Evolutionary conservation across 2,113 vertebrate genomes (phyloP).

Genomic region (Heloderma charlesbogerti): DNA sequence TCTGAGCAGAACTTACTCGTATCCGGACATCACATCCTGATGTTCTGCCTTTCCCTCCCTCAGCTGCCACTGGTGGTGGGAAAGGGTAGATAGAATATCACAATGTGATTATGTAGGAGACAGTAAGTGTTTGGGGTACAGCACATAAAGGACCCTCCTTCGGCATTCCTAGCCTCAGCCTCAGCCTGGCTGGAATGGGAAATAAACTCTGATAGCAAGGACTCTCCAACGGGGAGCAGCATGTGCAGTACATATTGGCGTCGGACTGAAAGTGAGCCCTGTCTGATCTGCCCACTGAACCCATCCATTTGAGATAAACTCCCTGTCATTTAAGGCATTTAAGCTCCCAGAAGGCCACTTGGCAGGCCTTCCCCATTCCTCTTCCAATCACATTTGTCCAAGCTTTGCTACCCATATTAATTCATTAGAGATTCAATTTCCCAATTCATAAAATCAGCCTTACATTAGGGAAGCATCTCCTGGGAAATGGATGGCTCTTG

Average conservation of each 20-base stretch:
- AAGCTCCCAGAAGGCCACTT: neutral
- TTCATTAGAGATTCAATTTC: constrained; percentile 21
- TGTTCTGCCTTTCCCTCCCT: neutral
- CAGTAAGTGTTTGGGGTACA: too few relatives aligned
- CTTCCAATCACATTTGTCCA: constrained; percentile 21
- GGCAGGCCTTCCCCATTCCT: constrained; percentile 4
- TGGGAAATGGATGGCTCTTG: neutral
- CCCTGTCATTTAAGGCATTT: constrained; percentile 13
- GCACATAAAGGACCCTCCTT: neutral
- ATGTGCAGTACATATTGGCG: too few relatives aligned
- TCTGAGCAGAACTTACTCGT: neutral
- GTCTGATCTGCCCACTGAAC: neutral
- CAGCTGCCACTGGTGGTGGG: neutral
- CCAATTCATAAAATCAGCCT: constrained; percentile 30
- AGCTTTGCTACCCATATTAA: constrained; percentile 6
- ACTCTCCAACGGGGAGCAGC: too few relatives aligned
- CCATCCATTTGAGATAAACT: constrained; percentile 7
- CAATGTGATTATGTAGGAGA: too few relatives aligned
- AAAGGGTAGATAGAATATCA: too few relatives aligned
- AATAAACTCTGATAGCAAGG: neutral
- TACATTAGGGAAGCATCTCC: neutral
- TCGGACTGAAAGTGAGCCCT: neutral
- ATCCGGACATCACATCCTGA: neutral
- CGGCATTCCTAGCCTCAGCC: neutral
- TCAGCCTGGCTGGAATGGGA: too few relatives aligned